Base-by-base conservation (phyloP, 1,140 invertebrate species). In the Danaus melanippus region DNA sequence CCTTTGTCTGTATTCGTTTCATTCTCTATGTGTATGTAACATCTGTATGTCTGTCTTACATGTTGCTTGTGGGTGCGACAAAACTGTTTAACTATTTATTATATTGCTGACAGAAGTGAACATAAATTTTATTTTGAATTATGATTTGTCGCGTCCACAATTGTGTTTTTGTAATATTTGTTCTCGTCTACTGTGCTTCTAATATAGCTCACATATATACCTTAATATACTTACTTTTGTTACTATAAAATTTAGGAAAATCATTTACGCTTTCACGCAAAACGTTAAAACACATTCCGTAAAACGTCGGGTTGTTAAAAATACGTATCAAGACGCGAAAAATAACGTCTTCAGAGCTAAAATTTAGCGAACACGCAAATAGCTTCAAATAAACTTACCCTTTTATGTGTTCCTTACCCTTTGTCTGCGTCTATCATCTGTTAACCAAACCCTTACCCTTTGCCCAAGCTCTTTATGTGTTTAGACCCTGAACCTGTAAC, bases 361-460 rank as follows among this genome's bases (percentile, higher is more conserved):
- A 79, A 76, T 76, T 76, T 76, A 83, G 75, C 80, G 75, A 81
- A 86, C 81, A 86, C 84, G 79, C 81, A 84, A 84, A 83, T 75
- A 79, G 78, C 81, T 84, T 85, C 76, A 75, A 84, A 82, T 84
- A 81, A 85, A 86, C 82, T 82, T 84, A 82, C 81, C 82, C 79
- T 79, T 85, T 83, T 88, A 88, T 89, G 84, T 86, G 82, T 87
- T 86, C 85, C 83, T 86, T 88, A 88, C 85, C 89, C 88, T 88
- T 88, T 90, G 89, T 90, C 88, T 90, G 86, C 89, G 89, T 90
- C 89, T 87, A 79, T 90, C 89, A 90, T 87, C 86, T 88, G 86
- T 88, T 81, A 86, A 87, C 86, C 85, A 74, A 60, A 79, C 77
- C 82, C 79, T 74, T 78, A 76, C 82, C 79, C 76, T 80, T 76